These are phyloP conservation scores for Harpalus rufipes DNA, from an alignment of 2,888 invertebrate genomes.

Conservation along the genomic window DNA sequence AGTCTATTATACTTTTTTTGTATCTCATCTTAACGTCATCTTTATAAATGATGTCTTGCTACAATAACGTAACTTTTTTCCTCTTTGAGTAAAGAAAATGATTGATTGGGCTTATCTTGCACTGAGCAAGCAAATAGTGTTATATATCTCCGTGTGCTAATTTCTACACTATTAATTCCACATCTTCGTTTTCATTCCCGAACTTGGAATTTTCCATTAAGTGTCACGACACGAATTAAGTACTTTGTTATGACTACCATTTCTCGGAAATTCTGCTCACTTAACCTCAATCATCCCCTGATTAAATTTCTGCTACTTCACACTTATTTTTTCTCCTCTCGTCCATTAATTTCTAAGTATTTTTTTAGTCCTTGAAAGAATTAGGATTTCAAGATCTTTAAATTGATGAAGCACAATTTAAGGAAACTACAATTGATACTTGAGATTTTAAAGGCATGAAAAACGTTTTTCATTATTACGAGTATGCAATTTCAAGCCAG, in stretches of 20 bases:
- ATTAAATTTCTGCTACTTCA: conserved; percentile 9
- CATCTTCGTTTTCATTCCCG: conserved; percentile 26
- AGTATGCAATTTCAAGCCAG: too few relatives aligned
- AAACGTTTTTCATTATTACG: background rate
- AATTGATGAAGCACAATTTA: background rate
- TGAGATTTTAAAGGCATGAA: background rate
- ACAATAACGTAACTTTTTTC: conserved; percentile 30
- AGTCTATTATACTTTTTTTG: conserved; percentile 27
- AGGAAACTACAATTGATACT: background rate
- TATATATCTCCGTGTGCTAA: conserved; percentile 28
- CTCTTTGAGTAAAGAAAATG: conserved; percentile 34
- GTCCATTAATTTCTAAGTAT: conserved; percentile 28
- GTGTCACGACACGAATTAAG: conserved; percentile 23
- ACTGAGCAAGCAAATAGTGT: conserved; percentile 37
- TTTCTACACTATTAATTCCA: conserved; percentile 35
- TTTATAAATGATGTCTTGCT: conserved; percentile 46
- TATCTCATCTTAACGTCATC: conserved; percentile 29
- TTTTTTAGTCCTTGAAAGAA: conserved; percentile 3
- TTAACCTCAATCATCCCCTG: conserved; percentile 38
- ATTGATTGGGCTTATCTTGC: conserved; percentile 35
- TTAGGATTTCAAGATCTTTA: background rate
- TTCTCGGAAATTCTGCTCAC: conserved; percentile 13
- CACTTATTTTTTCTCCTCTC: conserved; percentile 8
- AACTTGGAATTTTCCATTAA: conserved; percentile 30
- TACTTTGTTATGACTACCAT: conserved; percentile 28